Evolutionary conservation across 2,888 invertebrate species (phyloP).

Genomic region (Troides helena): DNA sequence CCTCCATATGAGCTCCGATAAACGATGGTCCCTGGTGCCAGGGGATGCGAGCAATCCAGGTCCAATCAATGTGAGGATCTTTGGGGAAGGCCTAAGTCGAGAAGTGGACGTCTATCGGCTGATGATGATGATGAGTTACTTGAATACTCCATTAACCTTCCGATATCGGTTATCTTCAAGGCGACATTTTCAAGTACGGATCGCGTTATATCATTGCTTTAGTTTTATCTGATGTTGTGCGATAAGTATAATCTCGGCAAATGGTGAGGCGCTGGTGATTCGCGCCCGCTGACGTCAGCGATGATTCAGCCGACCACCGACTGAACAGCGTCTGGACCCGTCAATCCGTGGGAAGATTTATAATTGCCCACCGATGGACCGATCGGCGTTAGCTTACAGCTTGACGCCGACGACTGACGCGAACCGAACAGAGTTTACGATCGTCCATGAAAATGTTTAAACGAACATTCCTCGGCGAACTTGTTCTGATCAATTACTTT

Average conservation of each 20-base stretch:
- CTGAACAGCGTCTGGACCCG: conserved; percentile 10
- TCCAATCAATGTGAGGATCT: too few species aligned
- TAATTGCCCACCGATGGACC: conserved; percentile 7
- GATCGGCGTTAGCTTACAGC: conserved; percentile 1
- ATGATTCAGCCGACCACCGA: conserved; percentile 13
- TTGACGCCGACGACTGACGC: background rate
- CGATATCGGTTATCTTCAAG: background rate
- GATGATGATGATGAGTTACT: background rate
- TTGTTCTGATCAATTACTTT: too few species aligned
- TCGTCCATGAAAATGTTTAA: too few species aligned
- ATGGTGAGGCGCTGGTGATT: conserved; percentile 10
- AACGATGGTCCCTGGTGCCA: too few species aligned
- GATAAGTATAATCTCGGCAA: conserved; percentile 16
- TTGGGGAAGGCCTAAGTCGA: too few species aligned
- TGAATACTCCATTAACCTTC: background rate
- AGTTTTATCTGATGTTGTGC: conserved; percentile 16
- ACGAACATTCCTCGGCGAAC: too few species aligned
- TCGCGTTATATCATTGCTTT: background rate
- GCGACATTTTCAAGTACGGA: background rate
- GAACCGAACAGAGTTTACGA: too few species aligned
- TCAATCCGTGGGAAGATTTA: conserved; percentile 21
- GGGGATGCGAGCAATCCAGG: too few species aligned
- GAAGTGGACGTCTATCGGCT: too few species aligned
- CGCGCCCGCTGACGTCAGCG: conserved; percentile 21
- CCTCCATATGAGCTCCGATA: too few species aligned